Percentiles rank a stretch among this genome's conserved stretches.
phyloP scores from a whole-genome alignment of 2,888 invertebrate genomes.

The Stegophylla sp. region DNA sequence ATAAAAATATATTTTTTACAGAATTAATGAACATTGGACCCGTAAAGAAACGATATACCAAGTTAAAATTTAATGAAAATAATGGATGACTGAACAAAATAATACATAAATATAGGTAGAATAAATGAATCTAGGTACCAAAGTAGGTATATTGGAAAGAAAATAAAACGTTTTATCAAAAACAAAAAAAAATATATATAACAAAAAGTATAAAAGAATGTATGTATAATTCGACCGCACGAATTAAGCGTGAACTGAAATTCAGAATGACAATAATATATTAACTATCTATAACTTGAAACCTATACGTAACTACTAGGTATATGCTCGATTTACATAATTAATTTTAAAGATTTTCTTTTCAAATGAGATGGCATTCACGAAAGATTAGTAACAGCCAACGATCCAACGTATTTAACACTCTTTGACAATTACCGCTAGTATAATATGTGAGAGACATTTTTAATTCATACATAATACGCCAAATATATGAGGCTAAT shows the following conservation, averaged over 20 bases:
- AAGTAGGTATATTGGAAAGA: too few species aligned
- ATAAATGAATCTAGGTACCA: background rate
- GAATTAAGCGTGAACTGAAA: too few species aligned
- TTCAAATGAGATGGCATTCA: conserved; percentile 2
- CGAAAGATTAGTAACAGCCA: background rate
- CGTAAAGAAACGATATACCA: background rate
- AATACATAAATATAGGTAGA: background rate
- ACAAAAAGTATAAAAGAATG: too few species aligned
- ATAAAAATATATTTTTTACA: background rate
- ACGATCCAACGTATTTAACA: background rate
- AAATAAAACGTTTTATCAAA: too few species aligned
- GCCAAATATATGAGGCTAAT: background rate
- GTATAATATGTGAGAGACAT: too few species aligned
- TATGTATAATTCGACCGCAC: too few species aligned
- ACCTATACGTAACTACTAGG: too few species aligned
- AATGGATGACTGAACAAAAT: background rate
- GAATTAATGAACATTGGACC: background rate
- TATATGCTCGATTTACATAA: too few species aligned
- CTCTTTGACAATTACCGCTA: background rate
- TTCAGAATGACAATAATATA: too few species aligned
- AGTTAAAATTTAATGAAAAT: conserved; percentile 7
- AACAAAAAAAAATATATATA: too few species aligned
- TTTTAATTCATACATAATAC: background rate
- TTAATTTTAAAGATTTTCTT: background rate
- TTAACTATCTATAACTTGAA: too few species aligned